phyloP scores from a whole-genome alignment of 2,888 invertebrate genomes.

The Hedychridium roseum region DNA sequence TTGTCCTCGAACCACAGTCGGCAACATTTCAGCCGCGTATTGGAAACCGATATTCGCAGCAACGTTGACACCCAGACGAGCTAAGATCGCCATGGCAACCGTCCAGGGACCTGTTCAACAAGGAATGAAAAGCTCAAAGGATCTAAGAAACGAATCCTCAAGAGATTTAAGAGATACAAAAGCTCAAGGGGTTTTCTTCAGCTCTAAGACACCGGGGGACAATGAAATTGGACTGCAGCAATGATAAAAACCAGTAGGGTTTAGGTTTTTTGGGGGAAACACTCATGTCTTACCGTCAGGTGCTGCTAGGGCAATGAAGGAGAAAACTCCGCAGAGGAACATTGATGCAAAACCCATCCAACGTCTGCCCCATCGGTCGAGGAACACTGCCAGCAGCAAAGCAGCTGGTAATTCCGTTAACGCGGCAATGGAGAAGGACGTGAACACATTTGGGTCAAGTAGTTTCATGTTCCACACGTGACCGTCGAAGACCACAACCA shows the following conservation, averaged over 20 bases:
- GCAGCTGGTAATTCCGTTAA: conserved; percentile 87
- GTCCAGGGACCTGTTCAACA: conserved; percentile 78
- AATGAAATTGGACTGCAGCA: too few relatives aligned
- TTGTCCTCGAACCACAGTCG: conserved; percentile 87
- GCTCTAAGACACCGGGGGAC: conserved; percentile 14
- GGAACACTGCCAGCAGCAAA: conserved; percentile 77
- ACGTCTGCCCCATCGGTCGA: conserved; percentile 84
- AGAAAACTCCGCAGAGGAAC: conserved; percentile 81
- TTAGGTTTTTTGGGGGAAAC: too few relatives aligned
- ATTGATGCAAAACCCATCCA: conserved; percentile 87
- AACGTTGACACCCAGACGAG: conserved; percentile 86
- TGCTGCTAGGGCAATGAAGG: conserved; percentile 77
- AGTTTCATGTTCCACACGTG: conserved; percentile 89
- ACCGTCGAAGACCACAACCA: conserved; percentile 86
- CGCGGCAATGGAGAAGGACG: conserved; percentile 84
- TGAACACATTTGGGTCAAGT: conserved; percentile 80
- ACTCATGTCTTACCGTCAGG: conserved; percentile 73
- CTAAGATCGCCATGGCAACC: conserved; percentile 81
- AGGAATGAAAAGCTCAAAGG: too few relatives aligned
- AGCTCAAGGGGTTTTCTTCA: not conserved
- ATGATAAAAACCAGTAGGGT: too few relatives aligned
- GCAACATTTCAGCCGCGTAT: conserved; percentile 87
- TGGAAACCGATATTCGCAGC: conserved; percentile 91
- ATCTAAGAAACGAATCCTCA: too few relatives aligned
- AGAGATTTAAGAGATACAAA: not conserved